Percentiles rank a stretch among this genome's conserved stretches.
phyloP scores from a whole-genome alignment of 2,888 invertebrate genomes.

The Agonopterix alstromeriana region DNA sequence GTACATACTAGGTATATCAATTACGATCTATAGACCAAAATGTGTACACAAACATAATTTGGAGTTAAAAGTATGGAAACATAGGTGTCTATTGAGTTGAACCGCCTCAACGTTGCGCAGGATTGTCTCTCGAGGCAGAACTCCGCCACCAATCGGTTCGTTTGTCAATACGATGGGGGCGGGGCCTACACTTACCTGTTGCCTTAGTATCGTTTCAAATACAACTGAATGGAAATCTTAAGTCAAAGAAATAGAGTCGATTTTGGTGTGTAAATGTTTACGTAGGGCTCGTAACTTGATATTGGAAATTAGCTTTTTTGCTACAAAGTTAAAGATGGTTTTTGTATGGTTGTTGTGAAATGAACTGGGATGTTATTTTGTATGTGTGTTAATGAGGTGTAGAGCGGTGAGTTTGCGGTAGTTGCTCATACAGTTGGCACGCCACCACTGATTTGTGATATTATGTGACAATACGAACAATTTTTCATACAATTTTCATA shows the following conservation, averaged over 20 bases:
- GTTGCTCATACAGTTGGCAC: constrained; percentile 70
- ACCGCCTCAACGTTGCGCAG: constrained; percentile 59
- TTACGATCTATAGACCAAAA: no score
- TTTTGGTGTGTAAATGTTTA: not conserved
- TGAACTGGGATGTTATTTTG: constrained; percentile 49
- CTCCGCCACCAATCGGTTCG: constrained; percentile 58
- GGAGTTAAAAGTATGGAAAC: constrained; percentile 19
- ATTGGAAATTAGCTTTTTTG: not conserved
- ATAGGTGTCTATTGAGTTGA: constrained; percentile 24
- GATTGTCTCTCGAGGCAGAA: constrained; percentile 47
- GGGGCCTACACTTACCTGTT: constrained; percentile 39
- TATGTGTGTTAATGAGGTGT: constrained; percentile 69
- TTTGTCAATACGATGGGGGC: constrained; percentile 58
- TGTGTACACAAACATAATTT: not conserved
- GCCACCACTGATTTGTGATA: constrained; percentile 60
- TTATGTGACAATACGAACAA: constrained; percentile 34
- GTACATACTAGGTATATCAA: no score
- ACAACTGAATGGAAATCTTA: not conserved
- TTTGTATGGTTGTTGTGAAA: not conserved
- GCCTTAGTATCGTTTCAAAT: constrained; percentile 10
- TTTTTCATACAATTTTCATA: not conserved
- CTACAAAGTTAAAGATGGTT: not conserved
- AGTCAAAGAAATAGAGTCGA: not conserved
- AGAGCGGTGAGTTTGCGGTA: constrained; percentile 68
- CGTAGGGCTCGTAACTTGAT: not conserved